Percentiles rank a stretch among this genome's conserved stretches.
These are phyloP conservation scores for Drosophila niveifrons DNA, from an alignment of 2,888 invertebrate genomes.

Conservation along the genomic window DNA sequence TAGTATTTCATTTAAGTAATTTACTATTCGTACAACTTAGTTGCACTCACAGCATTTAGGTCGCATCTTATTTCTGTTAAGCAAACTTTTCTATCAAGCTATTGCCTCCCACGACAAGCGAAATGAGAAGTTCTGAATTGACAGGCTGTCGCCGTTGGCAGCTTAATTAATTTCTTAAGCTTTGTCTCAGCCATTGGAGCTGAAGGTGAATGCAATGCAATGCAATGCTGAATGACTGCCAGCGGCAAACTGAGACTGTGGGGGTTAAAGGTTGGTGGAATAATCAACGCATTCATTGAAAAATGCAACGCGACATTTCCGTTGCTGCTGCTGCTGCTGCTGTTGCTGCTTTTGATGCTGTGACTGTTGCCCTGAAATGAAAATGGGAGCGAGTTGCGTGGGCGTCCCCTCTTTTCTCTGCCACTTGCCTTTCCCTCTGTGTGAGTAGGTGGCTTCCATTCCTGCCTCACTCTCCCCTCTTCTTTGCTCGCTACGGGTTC, in stretches of 20 bases:
- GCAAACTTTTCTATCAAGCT: background rate
- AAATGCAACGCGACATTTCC: conserved; percentile 75
- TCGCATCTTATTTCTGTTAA: background rate
- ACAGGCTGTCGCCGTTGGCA: conserved; percentile 26
- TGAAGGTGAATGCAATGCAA: conserved; percentile 7
- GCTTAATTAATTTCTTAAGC: conserved; percentile 65
- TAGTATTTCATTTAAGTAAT: too few relatives aligned
- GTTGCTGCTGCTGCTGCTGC: conserved; percentile 25
- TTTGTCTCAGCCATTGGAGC: conserved; percentile 33
- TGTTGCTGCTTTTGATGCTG: conserved; percentile 1
- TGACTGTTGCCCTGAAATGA: conserved; percentile 25
- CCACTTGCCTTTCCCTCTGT: background rate
- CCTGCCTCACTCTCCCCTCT: background rate
- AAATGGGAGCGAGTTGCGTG: conserved; percentile 38
- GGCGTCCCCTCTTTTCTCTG: conserved; percentile 27
- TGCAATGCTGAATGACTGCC: conserved; percentile 5
- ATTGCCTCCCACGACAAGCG: background rate
- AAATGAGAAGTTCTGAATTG: conserved; percentile 24
- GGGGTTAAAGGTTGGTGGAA: conserved; percentile 43
- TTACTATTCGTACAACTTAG: background rate
- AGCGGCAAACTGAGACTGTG: background rate
- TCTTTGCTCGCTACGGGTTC: conserved; percentile 5
- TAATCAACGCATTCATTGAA: conserved; percentile 75
- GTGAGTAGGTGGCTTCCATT: background rate
- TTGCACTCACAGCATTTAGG: background rate